Evolutionary conservation across 2,113 vertebrate genomes (phyloP).

Genomic region (Atractosteus spatula): DNA sequence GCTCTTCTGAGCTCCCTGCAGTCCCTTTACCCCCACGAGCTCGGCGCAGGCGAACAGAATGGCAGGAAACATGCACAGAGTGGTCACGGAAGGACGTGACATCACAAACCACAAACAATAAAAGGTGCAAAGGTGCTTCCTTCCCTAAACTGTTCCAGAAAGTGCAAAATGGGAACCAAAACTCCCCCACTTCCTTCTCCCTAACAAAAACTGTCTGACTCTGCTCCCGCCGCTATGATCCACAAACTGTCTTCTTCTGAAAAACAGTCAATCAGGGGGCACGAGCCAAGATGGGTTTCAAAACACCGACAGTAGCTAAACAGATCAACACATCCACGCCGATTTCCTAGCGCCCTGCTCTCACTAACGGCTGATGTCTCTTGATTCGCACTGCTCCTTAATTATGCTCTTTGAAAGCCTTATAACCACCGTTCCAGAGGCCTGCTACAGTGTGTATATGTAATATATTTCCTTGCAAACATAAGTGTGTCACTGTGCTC

Average conservation of each 20-base stretch:
- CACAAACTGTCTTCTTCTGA: slow-evolving; percentile 50
- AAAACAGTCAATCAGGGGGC: slow-evolving; percentile 51
- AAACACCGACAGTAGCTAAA: background rate
- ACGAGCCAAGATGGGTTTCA: slow-evolving; percentile 12
- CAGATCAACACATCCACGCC: too few relatives aligned
- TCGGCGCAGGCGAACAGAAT: slow-evolving; percentile 75
- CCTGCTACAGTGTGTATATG: too few relatives aligned
- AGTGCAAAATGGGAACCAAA: slow-evolving; percentile 84
- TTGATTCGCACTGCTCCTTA: too few relatives aligned
- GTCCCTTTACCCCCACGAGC: slow-evolving; percentile 48
- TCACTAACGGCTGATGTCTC: too few relatives aligned
- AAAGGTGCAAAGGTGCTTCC: slow-evolving; percentile 98
- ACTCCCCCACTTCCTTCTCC: slow-evolving; percentile 78
- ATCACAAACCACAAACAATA: slow-evolving; percentile 92
- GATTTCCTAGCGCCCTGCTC: too few relatives aligned
- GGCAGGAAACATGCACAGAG: slow-evolving; percentile 85
- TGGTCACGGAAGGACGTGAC: slow-evolving; percentile 89
- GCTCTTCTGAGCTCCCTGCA: slow-evolving; percentile 32
- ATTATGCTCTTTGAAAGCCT: too few relatives aligned
- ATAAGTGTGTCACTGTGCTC: too few relatives aligned
- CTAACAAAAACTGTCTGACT: slow-evolving; percentile 56
- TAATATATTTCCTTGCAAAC: too few relatives aligned
- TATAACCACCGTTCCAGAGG: too few relatives aligned
- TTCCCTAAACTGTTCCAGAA: slow-evolving; percentile 89
- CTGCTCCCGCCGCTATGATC: slow-evolving; percentile 51